phyloP scores from a whole-genome alignment of 2,888 invertebrate genomes.

The Tineola bisselliella region DNA sequence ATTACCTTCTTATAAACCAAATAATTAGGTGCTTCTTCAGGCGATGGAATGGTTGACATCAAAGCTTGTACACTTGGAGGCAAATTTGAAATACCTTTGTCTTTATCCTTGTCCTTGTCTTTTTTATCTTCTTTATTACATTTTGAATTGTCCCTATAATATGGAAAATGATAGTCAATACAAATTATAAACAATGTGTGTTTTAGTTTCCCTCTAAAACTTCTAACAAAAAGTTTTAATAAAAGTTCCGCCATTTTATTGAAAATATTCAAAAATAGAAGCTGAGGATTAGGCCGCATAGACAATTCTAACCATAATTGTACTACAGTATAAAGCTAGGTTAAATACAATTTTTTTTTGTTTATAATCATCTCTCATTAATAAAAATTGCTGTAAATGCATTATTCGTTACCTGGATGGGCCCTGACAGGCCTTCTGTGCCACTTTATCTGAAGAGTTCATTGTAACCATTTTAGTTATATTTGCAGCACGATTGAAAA shows the following conservation, averaged over 20 bases:
- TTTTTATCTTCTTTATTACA: slow-evolving; percentile 46
- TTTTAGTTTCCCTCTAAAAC: too few relatives aligned
- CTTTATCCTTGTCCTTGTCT: slow-evolving; percentile 31
- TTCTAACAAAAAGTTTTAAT: too few relatives aligned
- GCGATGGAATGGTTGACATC: slow-evolving; percentile 62
- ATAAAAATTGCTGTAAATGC: too few relatives aligned
- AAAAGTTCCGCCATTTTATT: too few relatives aligned
- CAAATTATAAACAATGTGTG: too few relatives aligned
- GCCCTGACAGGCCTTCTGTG: slow-evolving; percentile 65
- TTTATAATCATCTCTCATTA: too few relatives aligned
- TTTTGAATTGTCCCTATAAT: slow-evolving; percentile 52
- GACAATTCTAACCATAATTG: too few relatives aligned
- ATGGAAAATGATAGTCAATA: background rate
- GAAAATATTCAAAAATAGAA: too few relatives aligned
- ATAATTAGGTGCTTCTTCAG: slow-evolving; percentile 87
- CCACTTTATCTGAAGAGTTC: slow-evolving; percentile 63
- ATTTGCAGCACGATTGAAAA: background rate
- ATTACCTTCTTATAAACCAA: slow-evolving; percentile 87
- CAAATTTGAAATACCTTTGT: slow-evolving; percentile 25
- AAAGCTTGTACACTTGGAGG: slow-evolving; percentile 50
- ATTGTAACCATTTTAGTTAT: slow-evolving; percentile 61
- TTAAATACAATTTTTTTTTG: too few relatives aligned
- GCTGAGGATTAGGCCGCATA: too few relatives aligned
- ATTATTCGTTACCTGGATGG: slow-evolving; percentile 55
- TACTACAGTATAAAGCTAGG: too few relatives aligned